Evolutionary conservation across 2,113 vertebrate species (phyloP), one percentile per base, ranked within the genome.

Genomic region (Thamnaconus septentrionalis): DNA sequence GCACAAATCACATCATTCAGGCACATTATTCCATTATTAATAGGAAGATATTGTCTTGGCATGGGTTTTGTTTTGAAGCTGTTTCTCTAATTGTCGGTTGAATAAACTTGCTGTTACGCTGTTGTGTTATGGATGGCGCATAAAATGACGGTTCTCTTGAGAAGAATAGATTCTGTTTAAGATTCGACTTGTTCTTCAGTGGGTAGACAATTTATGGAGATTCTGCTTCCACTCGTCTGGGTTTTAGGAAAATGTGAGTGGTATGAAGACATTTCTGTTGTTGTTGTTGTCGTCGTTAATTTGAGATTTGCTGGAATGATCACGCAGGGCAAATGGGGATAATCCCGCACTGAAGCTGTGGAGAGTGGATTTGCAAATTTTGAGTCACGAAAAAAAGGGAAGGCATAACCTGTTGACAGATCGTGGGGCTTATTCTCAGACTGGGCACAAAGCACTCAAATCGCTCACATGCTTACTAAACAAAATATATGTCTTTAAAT

Each of bases 401-500:
- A 75, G 60, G 59, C 50, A 80, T 72, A 68, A 56, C 65, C 74
- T 63, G 51, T 85, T 59, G 66, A 80, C 73, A 52, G 11, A 83
- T 80, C 59, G 67, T 54, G 72, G 66, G 48, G 67, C 74, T 84
- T 75, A 81, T 81, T 61, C 61, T 61, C 45, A 47, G 56, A 70
- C 52, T 1, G 71, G 64, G 57, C 56, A 72, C 75, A 79, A 84
- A 80, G 66, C 49, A 83, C 83, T 82, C 66, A 71, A 78, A 81
- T 80, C 72, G 44, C 47, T 66, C 39, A 42, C 46, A 56, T 75
- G 80, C 68, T 80, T 80, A 71, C 59, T 61, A 76, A 77, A 83
- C 72, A 71, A 69, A 87, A 76, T 79, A 62, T 64, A 64, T 74
- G 51, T 69, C 76, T 81, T 79, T 82, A 78, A 85, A 81, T 76